These are phyloP conservation scores for Baryphthengus martii DNA, from an alignment of 2,113 vertebrate species.

Conservation along the genomic window DNA sequence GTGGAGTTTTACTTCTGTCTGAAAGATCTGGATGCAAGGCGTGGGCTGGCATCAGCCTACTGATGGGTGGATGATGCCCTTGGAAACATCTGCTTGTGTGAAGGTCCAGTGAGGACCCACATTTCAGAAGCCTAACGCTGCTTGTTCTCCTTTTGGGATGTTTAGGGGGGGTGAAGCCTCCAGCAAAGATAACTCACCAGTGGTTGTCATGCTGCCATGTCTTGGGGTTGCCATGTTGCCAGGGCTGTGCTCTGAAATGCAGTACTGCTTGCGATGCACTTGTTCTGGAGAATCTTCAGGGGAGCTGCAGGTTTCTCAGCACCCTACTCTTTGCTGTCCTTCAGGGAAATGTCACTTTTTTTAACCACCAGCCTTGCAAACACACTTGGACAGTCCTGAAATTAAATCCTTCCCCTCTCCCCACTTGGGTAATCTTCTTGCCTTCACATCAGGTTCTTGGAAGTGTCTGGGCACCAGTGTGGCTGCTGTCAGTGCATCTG, in stretches of 20 bases:
- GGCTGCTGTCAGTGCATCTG: background rate
- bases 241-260: background rate
- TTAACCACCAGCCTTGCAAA: background rate
- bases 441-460: background rate
- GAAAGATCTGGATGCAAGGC: background rate
- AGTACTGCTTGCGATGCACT: background rate
- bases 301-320: background rate
- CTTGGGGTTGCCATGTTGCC: no score
- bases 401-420: background rate
- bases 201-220: background rate
- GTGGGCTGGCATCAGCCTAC: background rate
- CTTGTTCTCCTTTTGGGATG: background rate
- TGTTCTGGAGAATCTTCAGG: background rate
- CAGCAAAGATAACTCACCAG: slow-evolving; percentile 46
- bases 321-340: background rate
- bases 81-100: background rate
- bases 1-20: background rate
- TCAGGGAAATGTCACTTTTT: background rate
- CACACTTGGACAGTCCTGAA: background rate
- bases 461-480: fast-evolving
- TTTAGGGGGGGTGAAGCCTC: background rate
- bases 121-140: background rate
- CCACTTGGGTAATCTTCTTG: background rate
- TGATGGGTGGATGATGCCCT: background rate
- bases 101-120: background rate